Evolutionary conservation across 2,113 vertebrate species (phyloP).

Genomic region (Aptenodytes patagonicus): DNA sequence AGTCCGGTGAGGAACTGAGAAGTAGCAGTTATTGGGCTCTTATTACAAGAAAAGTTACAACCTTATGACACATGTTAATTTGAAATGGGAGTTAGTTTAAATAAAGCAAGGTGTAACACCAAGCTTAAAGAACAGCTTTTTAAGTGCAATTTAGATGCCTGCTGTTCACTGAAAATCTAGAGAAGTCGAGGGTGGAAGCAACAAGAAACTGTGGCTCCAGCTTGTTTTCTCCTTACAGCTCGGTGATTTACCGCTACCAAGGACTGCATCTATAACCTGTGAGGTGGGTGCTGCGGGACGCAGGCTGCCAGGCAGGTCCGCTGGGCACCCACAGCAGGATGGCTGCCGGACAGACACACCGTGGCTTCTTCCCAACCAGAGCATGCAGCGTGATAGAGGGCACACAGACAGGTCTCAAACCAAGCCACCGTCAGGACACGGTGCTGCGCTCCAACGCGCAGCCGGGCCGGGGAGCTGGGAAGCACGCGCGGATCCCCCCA

Average conservation of each 20-base stretch:
- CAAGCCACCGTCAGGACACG: neutral
- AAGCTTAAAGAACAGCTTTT: neutral
- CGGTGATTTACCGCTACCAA: fast-evolving
- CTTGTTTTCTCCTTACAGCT: neutral
- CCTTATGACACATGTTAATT: neutral
- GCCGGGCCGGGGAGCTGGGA: neutral
- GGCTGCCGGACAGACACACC: fast-evolving
- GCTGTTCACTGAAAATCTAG: neutral
- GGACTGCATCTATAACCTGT: too few relatives aligned
- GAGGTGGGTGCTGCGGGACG: neutral
- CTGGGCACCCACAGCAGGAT: too few relatives aligned
- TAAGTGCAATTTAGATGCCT: neutral
- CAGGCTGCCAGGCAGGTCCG: neutral
- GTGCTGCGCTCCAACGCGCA: fast-evolving
- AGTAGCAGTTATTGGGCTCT: neutral
- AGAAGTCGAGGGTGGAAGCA: neutral
- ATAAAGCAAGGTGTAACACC: neutral
- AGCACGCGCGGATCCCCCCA: fast-evolving
- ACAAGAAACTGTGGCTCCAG: neutral
- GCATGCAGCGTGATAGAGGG: fast-evolving
- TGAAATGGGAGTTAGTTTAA: neutral
- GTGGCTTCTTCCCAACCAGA: fast-evolving
- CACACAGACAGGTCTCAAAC: neutral
- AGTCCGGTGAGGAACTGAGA: neutral
- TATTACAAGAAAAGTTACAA: neutral